Conservation (phyloP, 2,888 invertebrate species). For the Oeneis ivallda region DNA sequence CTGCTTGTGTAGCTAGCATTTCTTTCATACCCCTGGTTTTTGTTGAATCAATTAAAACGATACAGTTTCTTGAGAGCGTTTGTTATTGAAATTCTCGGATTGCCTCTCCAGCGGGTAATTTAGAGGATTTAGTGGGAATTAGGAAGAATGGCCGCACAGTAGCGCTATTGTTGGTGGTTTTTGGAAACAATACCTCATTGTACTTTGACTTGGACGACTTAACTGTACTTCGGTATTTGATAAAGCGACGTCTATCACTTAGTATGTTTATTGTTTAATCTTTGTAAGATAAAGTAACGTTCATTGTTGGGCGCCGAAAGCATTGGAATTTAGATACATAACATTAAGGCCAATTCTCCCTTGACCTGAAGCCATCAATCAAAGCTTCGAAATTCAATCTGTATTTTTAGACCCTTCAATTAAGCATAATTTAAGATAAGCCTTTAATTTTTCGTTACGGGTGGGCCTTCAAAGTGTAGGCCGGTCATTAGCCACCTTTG, state of each 20-base stretch:
- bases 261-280: background rate
- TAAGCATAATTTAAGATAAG: constrained; percentile 79
- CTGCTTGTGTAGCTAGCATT: constrained; percentile 33
- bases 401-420: constrained; percentile 75
- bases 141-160: constrained; percentile 62
- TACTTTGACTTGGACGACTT: constrained; percentile 48
- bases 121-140: constrained; percentile 68
- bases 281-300: background rate
- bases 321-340: constrained; percentile 50
- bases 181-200: constrained; percentile 69
- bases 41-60: constrained; percentile 67
- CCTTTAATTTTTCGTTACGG: constrained; percentile 78
- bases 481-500: constrained; percentile 72
- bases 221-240: constrained; percentile 41
- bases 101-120: constrained; percentile 64
- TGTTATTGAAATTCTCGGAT: constrained; percentile 65
- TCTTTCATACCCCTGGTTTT: constrained; percentile 48
- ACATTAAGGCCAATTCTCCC: constrained; percentile 55
- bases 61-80: constrained; percentile 54
- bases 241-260: constrained; percentile 38
- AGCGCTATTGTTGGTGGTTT: constrained; percentile 59
- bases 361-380: constrained; percentile 71
- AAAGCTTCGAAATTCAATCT: constrained; percentile 76
- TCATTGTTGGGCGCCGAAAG: constrained; percentile 46
- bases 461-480: constrained; percentile 76